phyloP scores from a whole-genome alignment of 2,113 vertebrate genomes.

The Lates calcarifer region DNA sequence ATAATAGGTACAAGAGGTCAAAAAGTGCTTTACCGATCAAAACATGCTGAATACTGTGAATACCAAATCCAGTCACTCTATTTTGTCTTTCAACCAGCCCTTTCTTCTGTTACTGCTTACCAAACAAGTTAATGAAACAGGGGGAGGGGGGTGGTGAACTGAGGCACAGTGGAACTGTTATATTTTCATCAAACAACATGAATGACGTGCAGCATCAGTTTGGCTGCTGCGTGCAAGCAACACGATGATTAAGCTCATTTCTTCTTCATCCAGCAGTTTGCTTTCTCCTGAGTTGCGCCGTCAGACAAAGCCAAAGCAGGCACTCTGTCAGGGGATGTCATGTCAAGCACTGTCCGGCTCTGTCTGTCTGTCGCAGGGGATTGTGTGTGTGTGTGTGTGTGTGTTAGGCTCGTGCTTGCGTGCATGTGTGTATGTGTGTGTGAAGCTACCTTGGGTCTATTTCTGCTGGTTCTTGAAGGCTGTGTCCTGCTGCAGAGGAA shows the following conservation, averaged over 20 bases:
- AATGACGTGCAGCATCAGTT: constrained; percentile 3
- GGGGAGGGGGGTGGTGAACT: neutral
- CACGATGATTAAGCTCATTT: constrained; percentile 45
- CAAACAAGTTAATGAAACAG: constrained; percentile 23
- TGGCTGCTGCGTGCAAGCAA: neutral
- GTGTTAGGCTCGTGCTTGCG: too few species aligned
- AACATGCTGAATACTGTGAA: constrained; percentile 87
- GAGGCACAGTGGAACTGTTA: constrained; percentile 7
- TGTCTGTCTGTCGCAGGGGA: constrained; percentile 26
- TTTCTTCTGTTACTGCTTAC: constrained; percentile 39
- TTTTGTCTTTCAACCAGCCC: constrained; percentile 61
- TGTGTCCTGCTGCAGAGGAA: constrained; percentile 54
- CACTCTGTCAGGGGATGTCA: constrained; percentile 54
- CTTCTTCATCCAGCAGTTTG: constrained; percentile 44
- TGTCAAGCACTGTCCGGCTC: constrained; percentile 34
- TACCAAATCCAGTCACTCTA: constrained; percentile 79
- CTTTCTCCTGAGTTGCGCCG: constrained; percentile 23
- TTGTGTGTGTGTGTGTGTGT: constrained; percentile 27
- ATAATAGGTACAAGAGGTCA: constrained; percentile 70
- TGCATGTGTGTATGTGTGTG: constrained; percentile 15
- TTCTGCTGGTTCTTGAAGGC: constrained; percentile 66
- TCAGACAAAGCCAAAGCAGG: constrained; percentile 39
- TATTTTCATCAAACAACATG: constrained; percentile 25
- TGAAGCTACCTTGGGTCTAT: constrained; percentile 53
- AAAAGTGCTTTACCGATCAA: constrained; percentile 87